These are phyloP conservation scores for Pseudomyrmex dendroicus DNA, from an alignment of 1,140 invertebrate genomes.

Conservation along the genomic window DNA sequence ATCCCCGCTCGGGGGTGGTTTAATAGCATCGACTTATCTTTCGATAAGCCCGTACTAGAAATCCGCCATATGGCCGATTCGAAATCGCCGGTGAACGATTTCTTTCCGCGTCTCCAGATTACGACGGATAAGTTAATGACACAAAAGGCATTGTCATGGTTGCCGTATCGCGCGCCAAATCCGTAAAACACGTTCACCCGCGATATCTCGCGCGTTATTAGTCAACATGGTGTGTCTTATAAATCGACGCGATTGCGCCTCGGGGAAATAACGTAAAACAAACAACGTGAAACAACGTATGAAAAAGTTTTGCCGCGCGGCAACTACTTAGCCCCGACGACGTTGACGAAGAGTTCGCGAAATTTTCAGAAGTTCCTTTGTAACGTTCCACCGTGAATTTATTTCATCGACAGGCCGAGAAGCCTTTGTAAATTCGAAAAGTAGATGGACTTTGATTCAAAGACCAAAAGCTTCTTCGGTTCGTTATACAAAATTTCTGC, in stretches of 20 bases:
- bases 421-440: conserved; percentile 76
- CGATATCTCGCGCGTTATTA: conserved; percentile 9
- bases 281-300: too few species aligned
- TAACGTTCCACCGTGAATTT: conserved; percentile 10
- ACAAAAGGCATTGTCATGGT: conserved; percentile 15
- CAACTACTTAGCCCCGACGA: background rate
- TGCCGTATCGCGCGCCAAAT: conserved; percentile 20
- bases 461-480: conserved; percentile 78
- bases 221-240: background rate
- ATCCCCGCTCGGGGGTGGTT: conserved; percentile 39
- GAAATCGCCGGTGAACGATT: conserved; percentile 53
- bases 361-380: conserved; percentile 16
- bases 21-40: conserved; percentile 74
- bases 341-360: conserved; percentile 29
- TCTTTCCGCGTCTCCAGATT: conserved; percentile 62
- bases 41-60: conserved; percentile 65
- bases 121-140: conserved; percentile 26
- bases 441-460: conserved; percentile 76
- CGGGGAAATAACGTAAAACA: background rate
- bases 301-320: background rate
- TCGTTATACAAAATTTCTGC: conserved; percentile 74
- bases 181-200: background rate
- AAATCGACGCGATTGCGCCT: background rate
- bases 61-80: conserved; percentile 69
- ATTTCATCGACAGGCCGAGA: conserved; percentile 55